Conservation (phyloP, 2,888 invertebrate species). For the Copidosoma aretas region DNA sequence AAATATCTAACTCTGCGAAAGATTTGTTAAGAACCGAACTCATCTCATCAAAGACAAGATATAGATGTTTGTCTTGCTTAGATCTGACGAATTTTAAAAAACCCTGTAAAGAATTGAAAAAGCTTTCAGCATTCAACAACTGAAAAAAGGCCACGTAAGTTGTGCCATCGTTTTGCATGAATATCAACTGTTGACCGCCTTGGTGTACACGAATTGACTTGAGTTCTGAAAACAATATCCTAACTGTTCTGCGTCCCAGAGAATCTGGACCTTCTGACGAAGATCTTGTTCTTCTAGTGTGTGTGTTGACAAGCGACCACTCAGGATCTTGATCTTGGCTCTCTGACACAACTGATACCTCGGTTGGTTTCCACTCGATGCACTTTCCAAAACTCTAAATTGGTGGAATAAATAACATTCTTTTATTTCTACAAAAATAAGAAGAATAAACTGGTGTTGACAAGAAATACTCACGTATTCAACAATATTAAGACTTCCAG, state of each 20-base stretch:
- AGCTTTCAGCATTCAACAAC: slow-evolving; percentile 82
- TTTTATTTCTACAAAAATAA: neutral
- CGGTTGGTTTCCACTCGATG: slow-evolving; percentile 85
- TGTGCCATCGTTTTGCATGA: slow-evolving; percentile 75
- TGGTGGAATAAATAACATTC: neutral
- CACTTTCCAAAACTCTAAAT: slow-evolving; percentile 66
- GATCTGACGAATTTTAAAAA: slow-evolving; percentile 73
- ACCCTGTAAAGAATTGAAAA: slow-evolving; percentile 71
- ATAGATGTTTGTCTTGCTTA: slow-evolving; percentile 74
- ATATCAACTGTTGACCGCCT: slow-evolving; percentile 67
- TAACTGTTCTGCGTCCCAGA: slow-evolving; percentile 64
- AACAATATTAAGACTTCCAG: slow-evolving; percentile 74
- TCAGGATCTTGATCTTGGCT: slow-evolving; percentile 76
- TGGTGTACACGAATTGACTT: slow-evolving; percentile 70
- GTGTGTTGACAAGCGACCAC: slow-evolving; percentile 84
- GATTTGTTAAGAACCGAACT: slow-evolving; percentile 77
- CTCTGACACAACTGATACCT: slow-evolving; percentile 78
- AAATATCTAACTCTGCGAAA: slow-evolving; percentile 86
- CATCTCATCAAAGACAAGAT: slow-evolving; percentile 73
- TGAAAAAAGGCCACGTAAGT: slow-evolving; percentile 83
- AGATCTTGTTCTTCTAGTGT: slow-evolving; percentile 71
- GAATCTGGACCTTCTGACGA: slow-evolving; percentile 60
- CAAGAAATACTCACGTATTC: slow-evolving; percentile 65
- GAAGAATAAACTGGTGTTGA: neutral
- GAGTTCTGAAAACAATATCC: slow-evolving; percentile 70